phyloP scores from a whole-genome alignment of 64 coral and sea anemone species.

The Dendronephthya gigantea region DNA sequence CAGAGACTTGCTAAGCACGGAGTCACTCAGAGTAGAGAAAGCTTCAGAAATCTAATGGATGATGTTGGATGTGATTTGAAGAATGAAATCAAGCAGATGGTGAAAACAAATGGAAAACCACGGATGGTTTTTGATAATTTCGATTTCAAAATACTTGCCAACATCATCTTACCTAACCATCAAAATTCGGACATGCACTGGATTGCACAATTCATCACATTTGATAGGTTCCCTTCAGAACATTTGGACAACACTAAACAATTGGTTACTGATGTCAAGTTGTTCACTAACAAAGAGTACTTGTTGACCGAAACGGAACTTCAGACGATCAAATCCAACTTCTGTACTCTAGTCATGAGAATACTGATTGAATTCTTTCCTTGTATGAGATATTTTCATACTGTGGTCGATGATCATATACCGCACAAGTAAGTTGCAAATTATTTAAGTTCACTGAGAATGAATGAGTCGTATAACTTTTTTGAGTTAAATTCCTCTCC shows the following conservation, averaged over 20 bases:
- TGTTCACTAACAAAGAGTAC: neutral
- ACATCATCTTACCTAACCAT: constrained; percentile 22
- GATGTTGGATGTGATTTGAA: neutral
- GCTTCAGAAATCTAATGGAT: neutral
- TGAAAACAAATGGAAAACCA: neutral
- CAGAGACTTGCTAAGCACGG: neutral
- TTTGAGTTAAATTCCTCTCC: too few relatives aligned
- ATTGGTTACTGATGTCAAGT: neutral
- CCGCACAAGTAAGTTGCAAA: neutral
- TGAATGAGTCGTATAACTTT: too few relatives aligned
- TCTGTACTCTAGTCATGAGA: constrained; percentile 3
- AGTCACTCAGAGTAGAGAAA: neutral
- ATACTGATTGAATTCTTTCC: constrained; percentile 31
- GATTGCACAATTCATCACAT: constrained; percentile 49
- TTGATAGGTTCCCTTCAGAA: constrained; percentile 22
- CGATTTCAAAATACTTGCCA: neutral
- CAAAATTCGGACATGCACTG: constrained; percentile 49
- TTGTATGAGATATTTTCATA: neutral
- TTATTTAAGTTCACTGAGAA: too few relatives aligned
- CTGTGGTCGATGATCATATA: constrained; percentile 22
- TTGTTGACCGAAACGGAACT: constrained; percentile 9
- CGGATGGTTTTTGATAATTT: constrained; percentile 15
- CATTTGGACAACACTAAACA: constrained; percentile 45
- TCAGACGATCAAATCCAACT: constrained; percentile 1
- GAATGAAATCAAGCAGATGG: neutral